Evolutionary conservation across 2,113 vertebrate genomes (phyloP).

Genomic region (Alligator mississippiensis): DNA sequence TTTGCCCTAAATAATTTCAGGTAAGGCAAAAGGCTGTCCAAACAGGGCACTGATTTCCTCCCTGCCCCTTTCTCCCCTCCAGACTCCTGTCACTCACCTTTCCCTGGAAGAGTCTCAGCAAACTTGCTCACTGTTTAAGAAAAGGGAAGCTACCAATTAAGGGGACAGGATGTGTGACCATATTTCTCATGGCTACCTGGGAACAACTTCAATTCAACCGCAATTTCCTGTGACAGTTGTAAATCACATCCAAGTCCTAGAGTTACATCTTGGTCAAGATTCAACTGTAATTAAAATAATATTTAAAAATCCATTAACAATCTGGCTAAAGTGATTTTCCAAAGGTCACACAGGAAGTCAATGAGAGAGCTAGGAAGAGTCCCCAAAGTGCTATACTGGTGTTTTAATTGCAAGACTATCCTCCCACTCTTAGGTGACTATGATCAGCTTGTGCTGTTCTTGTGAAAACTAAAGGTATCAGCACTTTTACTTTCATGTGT

Average conservation of each 20-base stretch:
- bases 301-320: not conserved
- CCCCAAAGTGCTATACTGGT: not conserved
- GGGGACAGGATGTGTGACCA: not conserved
- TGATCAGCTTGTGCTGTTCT: not conserved
- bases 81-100: constrained; percentile 21
- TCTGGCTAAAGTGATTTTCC: not conserved
- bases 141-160: not conserved
- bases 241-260: not conserved
- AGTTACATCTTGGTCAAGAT: not conserved
- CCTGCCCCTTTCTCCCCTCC: not conserved
- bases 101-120: not conserved
- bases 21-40: not conserved
- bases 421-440: not conserved
- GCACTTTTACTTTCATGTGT: not conserved
- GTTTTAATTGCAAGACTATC: not conserved
- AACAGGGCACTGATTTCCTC: not conserved
- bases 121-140: not conserved
- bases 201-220: not conserved
- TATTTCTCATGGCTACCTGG: not conserved
- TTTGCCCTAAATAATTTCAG: not conserved
- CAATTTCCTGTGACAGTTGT: not conserved
- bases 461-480: not conserved
- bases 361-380: not conserved
- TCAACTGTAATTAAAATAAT: not conserved
- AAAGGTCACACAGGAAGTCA: not conserved